These are phyloP conservation scores for Himalopsyche anomala DNA, from an alignment of 2,888 invertebrate species.

Conservation along the genomic window DNA sequence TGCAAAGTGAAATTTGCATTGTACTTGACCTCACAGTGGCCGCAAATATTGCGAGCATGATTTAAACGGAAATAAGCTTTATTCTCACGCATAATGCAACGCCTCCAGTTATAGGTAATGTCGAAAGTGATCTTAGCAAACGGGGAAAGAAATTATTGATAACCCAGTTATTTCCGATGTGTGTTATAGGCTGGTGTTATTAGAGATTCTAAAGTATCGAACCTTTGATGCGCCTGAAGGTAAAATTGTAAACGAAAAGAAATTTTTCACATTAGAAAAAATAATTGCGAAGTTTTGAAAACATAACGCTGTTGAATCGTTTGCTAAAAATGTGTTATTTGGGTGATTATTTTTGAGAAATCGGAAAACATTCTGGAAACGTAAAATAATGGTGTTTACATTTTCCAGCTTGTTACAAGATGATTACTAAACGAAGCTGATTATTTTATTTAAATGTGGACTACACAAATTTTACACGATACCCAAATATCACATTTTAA, in stretches of 20 bases:
- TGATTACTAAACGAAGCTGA: too few species aligned
- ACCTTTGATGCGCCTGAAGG: slow-evolving; percentile 9
- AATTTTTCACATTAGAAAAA: slow-evolving; percentile 39
- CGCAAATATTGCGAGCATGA: neutral
- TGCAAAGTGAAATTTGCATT: slow-evolving; percentile 9
- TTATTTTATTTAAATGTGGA: too few species aligned
- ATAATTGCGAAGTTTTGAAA: slow-evolving; percentile 19
- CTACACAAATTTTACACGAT: too few species aligned
- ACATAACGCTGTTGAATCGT: neutral
- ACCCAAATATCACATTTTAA: too few species aligned
- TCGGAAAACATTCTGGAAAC: too few species aligned
- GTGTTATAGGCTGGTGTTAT: neutral
- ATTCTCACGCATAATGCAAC: slow-evolving; percentile 43
- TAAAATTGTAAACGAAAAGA: neutral
- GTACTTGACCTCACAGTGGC: slow-evolving; percentile 16
- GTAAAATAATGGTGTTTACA: too few species aligned
- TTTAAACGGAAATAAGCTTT: slow-evolving; percentile 34
- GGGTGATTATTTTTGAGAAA: neutral
- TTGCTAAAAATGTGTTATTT: neutral
- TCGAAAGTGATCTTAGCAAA: slow-evolving; percentile 36
- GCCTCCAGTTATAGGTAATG: slow-evolving; percentile 1
- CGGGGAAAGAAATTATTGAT: slow-evolving; percentile 27
- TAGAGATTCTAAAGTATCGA: neutral
- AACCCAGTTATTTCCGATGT: slow-evolving; percentile 17
- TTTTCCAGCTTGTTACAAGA: too few species aligned